Evolutionary conservation across 92 coral and sea anemone species (phyloP), one percentile per base, ranked within the genome.

Genomic region (Muricea muricata): DNA sequence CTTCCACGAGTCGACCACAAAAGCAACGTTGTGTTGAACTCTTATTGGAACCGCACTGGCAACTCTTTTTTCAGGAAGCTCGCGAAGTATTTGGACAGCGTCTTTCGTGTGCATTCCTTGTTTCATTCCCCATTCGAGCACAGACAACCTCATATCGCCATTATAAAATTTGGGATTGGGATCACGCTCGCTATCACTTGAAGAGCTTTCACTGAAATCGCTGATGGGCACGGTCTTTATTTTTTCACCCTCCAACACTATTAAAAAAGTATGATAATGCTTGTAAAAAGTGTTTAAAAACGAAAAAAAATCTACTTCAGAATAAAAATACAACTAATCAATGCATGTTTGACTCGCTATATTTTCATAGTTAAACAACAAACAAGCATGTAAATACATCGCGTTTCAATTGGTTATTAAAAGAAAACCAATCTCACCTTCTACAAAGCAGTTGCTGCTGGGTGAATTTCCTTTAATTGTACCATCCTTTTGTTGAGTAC

Each of bases 1-100:
- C 1, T 73, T 73, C 79, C 79, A 73, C 0, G 79, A 35, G 55
- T 73, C 79, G 6, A 73, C 63, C 20, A 73, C 63, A 23, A 73
- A 73, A 12, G 79, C 79, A 28, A 28, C 29, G 39, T 37, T 73
- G 39, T 73, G 66, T 17, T 54, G 41, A 73, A 73, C 63, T n/a
- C 50, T 73, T 11, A 34, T 21, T 18, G 79, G 79, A 73, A 73
- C 63, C 23, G 68, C 79, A 18, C 54, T 73, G 29, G 54, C 41
- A 28, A 73, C 79, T 37, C 23, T 73, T 37, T 33, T 45, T 45
- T 45, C 52, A 45, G 52, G 52, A 17, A 8, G 15, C 52, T 45
- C 52, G 15, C 52, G 52, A 45, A 45, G 52, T 17, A 17, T 17
- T 45, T 45, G 52, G 15, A 45, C 52, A 45, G 52, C 52, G 52